Evolutionary conservation across 2,113 vertebrate species (phyloP).

Genomic region (Sinocyclocheilus rhinocerous): DNA sequence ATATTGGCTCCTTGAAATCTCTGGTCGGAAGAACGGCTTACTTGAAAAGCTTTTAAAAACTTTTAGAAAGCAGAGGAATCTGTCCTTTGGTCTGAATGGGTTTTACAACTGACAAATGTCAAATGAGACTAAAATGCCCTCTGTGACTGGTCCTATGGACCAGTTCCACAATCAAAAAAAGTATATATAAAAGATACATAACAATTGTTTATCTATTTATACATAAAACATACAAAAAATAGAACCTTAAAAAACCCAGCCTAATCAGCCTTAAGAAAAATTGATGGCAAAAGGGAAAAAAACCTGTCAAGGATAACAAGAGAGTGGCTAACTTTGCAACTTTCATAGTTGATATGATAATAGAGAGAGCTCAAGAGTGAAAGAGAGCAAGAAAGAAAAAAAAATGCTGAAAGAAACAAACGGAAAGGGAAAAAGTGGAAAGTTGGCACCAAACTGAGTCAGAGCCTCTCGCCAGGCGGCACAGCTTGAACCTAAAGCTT

Average conservation of each 20-base stretch:
- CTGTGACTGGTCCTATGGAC: background rate
- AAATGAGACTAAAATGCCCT: background rate
- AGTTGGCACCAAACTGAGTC: constrained; percentile 91
- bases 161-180: too few relatives aligned
- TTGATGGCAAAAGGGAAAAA: background rate
- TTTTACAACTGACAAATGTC: background rate
- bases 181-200: too few relatives aligned
- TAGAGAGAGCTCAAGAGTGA: constrained; percentile 55
- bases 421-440: constrained; percentile 83
- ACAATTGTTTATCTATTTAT: background rate
- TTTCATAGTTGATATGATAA: constrained; percentile 55
- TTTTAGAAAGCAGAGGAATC: background rate
- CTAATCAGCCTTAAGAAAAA: constrained; percentile 33
- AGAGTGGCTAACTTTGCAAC: constrained; percentile 69
- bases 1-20: constrained; percentile 22
- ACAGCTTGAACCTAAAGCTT: constrained; percentile 99
- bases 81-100: background rate
- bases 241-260: background rate
- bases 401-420: constrained; percentile 61
- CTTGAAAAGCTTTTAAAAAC: constrained; percentile 11
- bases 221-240: background rate
- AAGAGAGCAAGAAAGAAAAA: constrained; percentile 29
- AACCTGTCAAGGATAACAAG: background rate
- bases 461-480: constrained; percentile 90
- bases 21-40: background rate